Evolutionary conservation across 2,888 invertebrate genomes (phyloP).

Genomic region (Bimastos eiseni): DNA sequence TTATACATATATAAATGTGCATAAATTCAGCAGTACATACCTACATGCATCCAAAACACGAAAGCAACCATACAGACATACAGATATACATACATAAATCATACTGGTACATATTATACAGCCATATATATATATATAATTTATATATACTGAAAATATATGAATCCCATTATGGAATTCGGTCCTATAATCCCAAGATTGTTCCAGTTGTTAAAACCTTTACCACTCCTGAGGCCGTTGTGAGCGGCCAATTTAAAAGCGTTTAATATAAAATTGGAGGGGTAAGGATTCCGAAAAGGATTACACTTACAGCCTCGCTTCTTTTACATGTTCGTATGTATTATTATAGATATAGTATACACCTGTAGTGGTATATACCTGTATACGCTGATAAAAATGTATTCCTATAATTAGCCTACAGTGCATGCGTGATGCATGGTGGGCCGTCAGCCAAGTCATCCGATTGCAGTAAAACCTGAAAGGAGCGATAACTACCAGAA

Average conservation of each 20-base stretch:
- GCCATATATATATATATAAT: no score
- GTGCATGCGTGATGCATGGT: no score
- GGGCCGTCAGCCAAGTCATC: not conserved
- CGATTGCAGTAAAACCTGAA: not conserved
- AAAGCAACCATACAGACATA: not conserved
- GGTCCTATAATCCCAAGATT: not conserved
- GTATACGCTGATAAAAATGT: not conserved
- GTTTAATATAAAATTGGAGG: no score
- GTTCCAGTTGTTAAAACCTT: not conserved
- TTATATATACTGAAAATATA: not conserved
- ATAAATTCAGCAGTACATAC: no score
- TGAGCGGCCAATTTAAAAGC: no score
- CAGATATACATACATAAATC: not conserved
- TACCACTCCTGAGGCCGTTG: no score
- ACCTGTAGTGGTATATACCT: no score
- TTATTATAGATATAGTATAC: not conserved
- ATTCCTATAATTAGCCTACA: no score
- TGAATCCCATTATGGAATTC: not conserved
- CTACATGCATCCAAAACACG: no score
- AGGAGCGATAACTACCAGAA: not conserved
- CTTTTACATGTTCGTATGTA: no score
- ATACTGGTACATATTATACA: not conserved
- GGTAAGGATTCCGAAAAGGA: no score
- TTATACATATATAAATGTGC: no score
- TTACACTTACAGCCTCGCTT: not conserved